Base-by-base conservation (phyloP, 2,888 invertebrate genomes). In the Latheticus oryzae region DNA sequence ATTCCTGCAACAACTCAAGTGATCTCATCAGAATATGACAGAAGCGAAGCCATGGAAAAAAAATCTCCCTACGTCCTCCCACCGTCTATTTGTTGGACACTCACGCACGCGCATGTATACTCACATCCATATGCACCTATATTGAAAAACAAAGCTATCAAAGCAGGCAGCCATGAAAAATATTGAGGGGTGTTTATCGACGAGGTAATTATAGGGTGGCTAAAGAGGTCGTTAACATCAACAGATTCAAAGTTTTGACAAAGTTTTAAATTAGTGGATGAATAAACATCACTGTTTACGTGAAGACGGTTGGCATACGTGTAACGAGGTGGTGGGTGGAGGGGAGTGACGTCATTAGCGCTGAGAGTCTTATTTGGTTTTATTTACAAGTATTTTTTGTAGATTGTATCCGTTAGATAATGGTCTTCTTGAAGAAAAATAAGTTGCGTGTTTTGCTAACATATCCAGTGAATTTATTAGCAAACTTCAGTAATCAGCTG, bases 221-320 rank as follows among this genome's bases (percentile, higher is more conserved):
- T 23, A 48, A 30, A 43, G 15, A 26, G 26, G 13, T 21, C 40
- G 40, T n/a, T 11, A 21, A 40, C 40, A 24, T 40, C n/a, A 23
- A 40, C 24, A 43, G 12, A 43, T 28, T 43, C 28, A 43, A 28
- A 43, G 28, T 43, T 43, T 43, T 17, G 13, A 5, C 9, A 50
- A 57, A 60, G 56, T 52, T 60, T 54, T 53, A 60, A 60, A 58
- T 54, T 60, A 58, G 53, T 35, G 48, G 32, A 57, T 58, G 53
- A 58, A 58, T 53, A 58, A 58, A 58, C 53, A 58, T 58, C 47
- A 43, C 53, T 56, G 48, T 48, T 48, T 55, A 38, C 55, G 45
- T 23, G 33, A 57, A 57, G 52, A 28, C 16, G 19, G 5, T 52
- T 58, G 47, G 53, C 58, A 53, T 58, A 58, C 58, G 30, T 58